Evolutionary conservation across 2,797 vertebrate species (phyloP).

Genomic region (Psittacula derbiana): DNA sequence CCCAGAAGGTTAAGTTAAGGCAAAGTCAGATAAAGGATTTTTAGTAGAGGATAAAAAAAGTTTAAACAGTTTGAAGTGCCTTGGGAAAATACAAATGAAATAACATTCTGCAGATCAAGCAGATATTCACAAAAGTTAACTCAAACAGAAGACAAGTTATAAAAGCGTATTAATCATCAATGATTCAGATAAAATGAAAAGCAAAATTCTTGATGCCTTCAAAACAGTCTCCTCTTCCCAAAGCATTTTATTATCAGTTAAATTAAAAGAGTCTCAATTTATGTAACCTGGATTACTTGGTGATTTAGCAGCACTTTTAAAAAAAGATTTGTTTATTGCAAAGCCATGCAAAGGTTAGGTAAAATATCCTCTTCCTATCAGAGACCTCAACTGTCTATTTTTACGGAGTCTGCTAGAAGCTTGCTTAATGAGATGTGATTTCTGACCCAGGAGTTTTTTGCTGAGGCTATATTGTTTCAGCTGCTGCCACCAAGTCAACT

Average conservation of each 20-base stretch:
- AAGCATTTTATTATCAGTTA: background rate
- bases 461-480: constrained; percentile 7
- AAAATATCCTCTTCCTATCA: background rate
- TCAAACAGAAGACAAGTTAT: background rate
- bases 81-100: background rate
- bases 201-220: background rate
- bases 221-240: background rate
- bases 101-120: background rate
- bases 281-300: background rate
- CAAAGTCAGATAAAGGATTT: background rate
- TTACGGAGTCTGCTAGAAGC: background rate
- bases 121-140: background rate
- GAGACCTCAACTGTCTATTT: background rate
- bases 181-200: background rate
- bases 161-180: background rate
- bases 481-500: constrained; percentile 21
- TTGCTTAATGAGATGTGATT: constrained; percentile 21
- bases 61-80: background rate
- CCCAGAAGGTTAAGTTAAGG: constrained; percentile 36
- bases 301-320: background rate
- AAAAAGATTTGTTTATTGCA: constrained; percentile 2
- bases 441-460: constrained; percentile 4
- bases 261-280: background rate
- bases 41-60: background rate
- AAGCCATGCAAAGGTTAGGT: background rate